A percentile compares a stretch with the other conserved stretches of the same genome.
Conservation (phyloP, 2,113 vertebrate genomes). For the Geococcyx californianus region DNA sequence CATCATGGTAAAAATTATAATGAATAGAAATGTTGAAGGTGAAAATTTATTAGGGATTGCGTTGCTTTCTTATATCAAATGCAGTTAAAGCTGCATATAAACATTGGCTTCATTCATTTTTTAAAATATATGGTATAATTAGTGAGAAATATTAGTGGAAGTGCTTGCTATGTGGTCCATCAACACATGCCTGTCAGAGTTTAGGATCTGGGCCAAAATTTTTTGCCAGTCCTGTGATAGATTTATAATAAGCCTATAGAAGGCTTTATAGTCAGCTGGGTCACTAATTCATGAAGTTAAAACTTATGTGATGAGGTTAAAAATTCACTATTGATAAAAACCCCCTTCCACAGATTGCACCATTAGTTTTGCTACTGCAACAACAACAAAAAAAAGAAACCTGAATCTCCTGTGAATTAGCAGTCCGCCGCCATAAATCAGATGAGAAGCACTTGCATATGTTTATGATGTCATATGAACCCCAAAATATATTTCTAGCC, state of each 20-base stretch:
- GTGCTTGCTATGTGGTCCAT: slow-evolving; percentile 57
- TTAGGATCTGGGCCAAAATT: slow-evolving; percentile 65
- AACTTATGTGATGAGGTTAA: slow-evolving; percentile 19
- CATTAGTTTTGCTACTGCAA: slow-evolving; percentile 42
- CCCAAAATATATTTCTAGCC: slow-evolving; percentile 27
- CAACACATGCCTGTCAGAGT: slow-evolving; percentile 64
- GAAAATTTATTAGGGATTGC: slow-evolving; percentile 64
- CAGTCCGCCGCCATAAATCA: slow-evolving; percentile 53
- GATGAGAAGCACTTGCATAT: background rate
- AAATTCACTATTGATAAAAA: slow-evolving; percentile 58
- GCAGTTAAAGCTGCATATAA: slow-evolving; percentile 57
- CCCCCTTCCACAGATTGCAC: background rate
- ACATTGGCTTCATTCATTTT: slow-evolving; percentile 66
- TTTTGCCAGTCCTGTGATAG: slow-evolving; percentile 63
- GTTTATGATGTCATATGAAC: slow-evolving; percentile 38
- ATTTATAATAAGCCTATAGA: slow-evolving; percentile 63
- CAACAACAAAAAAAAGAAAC: background rate
- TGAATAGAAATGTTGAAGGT: slow-evolving; percentile 68
- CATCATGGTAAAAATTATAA: slow-evolving; percentile 63
- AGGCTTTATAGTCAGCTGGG: slow-evolving; percentile 41
- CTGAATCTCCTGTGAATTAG: slow-evolving; percentile 34
- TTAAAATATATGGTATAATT: slow-evolving; percentile 64
- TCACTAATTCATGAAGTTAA: slow-evolving; percentile 52
- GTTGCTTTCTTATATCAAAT: slow-evolving; percentile 59
- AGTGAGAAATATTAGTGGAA: slow-evolving; percentile 64